A percentile compares a stretch with the other conserved stretches of the same genome.
Evolutionary conservation across 2,888 invertebrate species (phyloP).

Genomic region (Melinopterus prodromus): DNA sequence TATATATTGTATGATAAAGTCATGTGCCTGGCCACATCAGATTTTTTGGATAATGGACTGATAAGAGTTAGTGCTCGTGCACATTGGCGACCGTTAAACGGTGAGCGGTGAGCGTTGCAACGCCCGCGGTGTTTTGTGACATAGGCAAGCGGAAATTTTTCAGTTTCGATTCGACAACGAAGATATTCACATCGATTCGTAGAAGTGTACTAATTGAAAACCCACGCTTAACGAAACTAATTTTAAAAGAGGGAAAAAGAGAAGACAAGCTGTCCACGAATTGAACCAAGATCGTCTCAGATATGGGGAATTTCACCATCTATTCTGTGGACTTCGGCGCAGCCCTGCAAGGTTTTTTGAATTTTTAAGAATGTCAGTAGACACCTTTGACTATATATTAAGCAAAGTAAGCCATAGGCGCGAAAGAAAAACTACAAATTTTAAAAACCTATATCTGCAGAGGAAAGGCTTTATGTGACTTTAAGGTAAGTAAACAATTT

Average conservation of each 20-base stretch:
- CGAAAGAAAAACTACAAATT: background rate
- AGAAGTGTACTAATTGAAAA: background rate
- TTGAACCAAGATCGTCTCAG: background rate
- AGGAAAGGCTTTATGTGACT: background rate
- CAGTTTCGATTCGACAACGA: background rate
- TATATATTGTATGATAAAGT: too few species aligned
- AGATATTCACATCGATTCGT: background rate
- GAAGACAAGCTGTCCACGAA: background rate
- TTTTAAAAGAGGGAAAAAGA: background rate
- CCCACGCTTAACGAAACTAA: background rate
- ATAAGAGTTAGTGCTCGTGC: too few species aligned
- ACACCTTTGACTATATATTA: background rate
- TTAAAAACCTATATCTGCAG: too few species aligned
- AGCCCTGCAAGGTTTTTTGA: background rate
- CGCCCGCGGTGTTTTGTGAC: background rate
- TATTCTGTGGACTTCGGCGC: background rate
- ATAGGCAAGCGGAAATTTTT: background rate
- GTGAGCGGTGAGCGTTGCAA: background rate
- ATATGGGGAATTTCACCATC: background rate
- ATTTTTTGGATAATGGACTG: too few species aligned
- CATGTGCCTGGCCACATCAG: too few species aligned
- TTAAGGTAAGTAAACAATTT: background rate
- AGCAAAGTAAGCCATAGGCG: background rate
- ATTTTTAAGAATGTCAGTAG: background rate
- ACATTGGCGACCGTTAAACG: background rate